A percentile compares a stretch with the other conserved stretches of the same genome.
Conservation (phyloP, 2,797 vertebrate genomes). For the Orestias chungarensis region DNA sequence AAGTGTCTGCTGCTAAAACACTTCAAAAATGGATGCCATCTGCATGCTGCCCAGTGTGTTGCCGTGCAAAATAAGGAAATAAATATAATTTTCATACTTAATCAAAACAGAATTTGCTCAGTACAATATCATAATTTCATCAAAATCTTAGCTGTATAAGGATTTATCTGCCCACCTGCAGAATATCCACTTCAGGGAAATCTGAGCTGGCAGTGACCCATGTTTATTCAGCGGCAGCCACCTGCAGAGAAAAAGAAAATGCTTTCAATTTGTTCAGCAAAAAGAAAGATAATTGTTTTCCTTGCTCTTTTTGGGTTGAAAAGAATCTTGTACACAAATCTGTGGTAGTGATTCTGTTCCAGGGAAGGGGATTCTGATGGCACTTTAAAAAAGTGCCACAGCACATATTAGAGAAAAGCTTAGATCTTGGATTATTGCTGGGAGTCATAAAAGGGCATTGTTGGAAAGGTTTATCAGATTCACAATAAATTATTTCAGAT, state of each 20-base stretch:
- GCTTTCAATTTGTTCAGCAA: background rate
- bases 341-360: constrained; percentile 1
- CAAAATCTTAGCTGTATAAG: background rate
- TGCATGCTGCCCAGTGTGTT: background rate
- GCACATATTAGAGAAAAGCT: background rate
- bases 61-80: background rate
- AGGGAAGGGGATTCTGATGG: background rate
- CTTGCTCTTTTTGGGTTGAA: background rate
- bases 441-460: background rate
- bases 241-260: background rate
- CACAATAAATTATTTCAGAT: background rate
- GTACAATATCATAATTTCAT: background rate
- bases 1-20: background rate
- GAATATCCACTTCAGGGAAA: constrained; percentile 4
- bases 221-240: constrained; percentile 4
- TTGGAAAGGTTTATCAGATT: background rate
- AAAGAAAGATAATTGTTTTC: constrained; percentile 7
- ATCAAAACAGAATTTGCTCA: constrained; percentile 1
- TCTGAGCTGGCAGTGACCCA: constrained; percentile 1
- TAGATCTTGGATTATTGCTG: background rate
- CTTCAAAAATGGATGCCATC: background rate
- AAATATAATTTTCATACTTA: constrained; percentile 2
- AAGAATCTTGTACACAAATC: constrained; percentile 6
- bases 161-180: constrained; percentile 10
- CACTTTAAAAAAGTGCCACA: background rate